Evolutionary conservation across 53 echinoderm and acorn worm genomes (phyloP), one percentile per base, ranked within the genome.

Genomic region (Crossaster papposus): DNA sequence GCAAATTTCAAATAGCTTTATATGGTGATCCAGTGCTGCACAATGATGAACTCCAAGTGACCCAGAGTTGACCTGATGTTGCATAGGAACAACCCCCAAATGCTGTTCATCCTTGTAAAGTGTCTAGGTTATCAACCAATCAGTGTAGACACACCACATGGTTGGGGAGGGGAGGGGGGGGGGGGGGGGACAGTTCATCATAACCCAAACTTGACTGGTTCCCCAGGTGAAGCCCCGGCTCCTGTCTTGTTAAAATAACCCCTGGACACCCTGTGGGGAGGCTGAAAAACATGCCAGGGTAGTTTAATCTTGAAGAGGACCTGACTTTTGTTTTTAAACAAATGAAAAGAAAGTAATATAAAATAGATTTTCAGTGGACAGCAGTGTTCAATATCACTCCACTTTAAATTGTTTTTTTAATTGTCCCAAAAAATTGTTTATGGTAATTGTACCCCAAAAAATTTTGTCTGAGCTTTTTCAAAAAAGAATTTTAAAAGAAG

Each of bases 271-370:
- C 84, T 84, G 84, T n/a, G 13, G 51, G 18, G 72, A 84, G 84
- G 84, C 84, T 84, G 17, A 72, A 70, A n/a, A 84, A 71, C 53
- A 23, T 84, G 84, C 72, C 84, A 84, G 32, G 10, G 31, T 72
- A 0, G 52, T 28, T 84, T 84, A 84, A n/a, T 26, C 28, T 24
- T 84, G 84, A 84, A 81, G 28, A 68, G 68, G 28, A 68, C 28
- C 28, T 24, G 28, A 68, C 68, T 68, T 68, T 68, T n/a, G 17
- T 6, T 68, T 62, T 62, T 23, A 8, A 3, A 14, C 0, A 62
- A 23, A 17, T 62, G 62, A 11, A 62, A 68, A n/a, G 24, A 6
- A 68, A 68, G 68, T 8, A 23, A 11, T 26, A 24, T 26, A 68
- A 68, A 68, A n/a, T 68, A 58, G 12, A 58, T 8, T 58, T 14